Percentiles rank a stretch among this genome's conserved stretches.
Evolutionary conservation across 2,888 invertebrate species (phyloP).

Genomic region (Alloscopus bannaensis): DNA sequence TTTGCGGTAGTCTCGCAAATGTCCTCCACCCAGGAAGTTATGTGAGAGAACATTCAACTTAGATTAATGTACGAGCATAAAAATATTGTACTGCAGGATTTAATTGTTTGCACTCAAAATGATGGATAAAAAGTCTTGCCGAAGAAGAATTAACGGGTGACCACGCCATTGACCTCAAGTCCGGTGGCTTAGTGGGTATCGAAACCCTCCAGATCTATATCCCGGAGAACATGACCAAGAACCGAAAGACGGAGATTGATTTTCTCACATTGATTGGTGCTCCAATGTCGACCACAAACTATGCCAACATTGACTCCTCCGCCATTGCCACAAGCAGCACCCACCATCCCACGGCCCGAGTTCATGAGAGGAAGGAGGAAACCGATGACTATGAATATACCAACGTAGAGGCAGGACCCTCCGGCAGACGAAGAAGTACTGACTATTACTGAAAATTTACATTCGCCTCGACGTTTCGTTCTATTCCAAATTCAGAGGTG

Average conservation of each 20-base stretch:
- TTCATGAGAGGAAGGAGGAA: no score
- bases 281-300: slow-evolving; percentile 41
- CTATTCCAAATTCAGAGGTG: no score
- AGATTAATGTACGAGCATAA: background rate
- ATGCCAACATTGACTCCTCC: slow-evolving; percentile 24
- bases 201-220: slow-evolving; percentile 59
- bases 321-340: background rate
- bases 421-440: no score
- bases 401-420: no score
- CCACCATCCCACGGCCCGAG: no score
- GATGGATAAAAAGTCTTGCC: no score
- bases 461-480: no score
- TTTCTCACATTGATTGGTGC: slow-evolving; percentile 49
- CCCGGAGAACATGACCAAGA: slow-evolving; percentile 62
- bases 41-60: slow-evolving; percentile 12
- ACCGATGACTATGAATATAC: no score
- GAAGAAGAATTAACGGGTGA: slow-evolving; percentile 56
- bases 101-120: slow-evolving; percentile 4
- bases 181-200: slow-evolving; percentile 43
- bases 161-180: slow-evolving; percentile 33
- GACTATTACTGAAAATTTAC: no score
- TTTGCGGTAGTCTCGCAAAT: slow-evolving; percentile 45
- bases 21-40: slow-evolving; percentile 50
- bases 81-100: background rate
- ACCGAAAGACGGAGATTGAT: slow-evolving; percentile 60